Base-by-base conservation (phyloP, 2,888 invertebrate species). In the Azorinus chamasolen region DNA sequence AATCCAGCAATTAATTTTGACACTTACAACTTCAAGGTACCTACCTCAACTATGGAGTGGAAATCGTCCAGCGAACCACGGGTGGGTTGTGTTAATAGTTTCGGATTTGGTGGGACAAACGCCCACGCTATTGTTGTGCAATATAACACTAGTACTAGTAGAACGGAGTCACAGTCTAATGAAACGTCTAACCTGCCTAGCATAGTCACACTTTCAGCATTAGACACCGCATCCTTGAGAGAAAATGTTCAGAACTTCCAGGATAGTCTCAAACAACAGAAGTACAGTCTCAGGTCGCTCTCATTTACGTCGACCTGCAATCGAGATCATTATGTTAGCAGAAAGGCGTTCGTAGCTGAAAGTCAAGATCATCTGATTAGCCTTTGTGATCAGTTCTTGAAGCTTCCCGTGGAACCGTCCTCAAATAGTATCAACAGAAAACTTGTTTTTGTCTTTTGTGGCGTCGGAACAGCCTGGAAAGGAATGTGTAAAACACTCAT, bases 71-170 rank as follows among this genome's bases (percentile, higher is more conserved):
- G 84, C 81, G 48, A 39, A 46, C 41, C 37, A 53, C 76, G 86
- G 48, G 27, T 84, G 8, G 83, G 79, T 12, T 86, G 86, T 51
- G 70, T 89, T 1, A 89, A 87, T 59, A 86, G 84, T 14, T 90
- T 89, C 72, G 87, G 89, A 0, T 89, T 89, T 66, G 90, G 90
- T 2, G 90, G 90, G 24, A 85, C 88, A 8, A 90, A 90, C 51
- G 64, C 78, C 41, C 90, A 90, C 73, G 85, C 85, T 16, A 71
- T 89, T 22, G 55, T 90, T 18, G 51, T 58, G 43, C 65, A 83
- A 22, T 12, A 37, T 5, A 18, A 37, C 12, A 18, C n/a, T 10
- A 0, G 12, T 12, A 12, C n/a, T 22, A 10, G 10, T 32, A 10
- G 10, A 6, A 10, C 4, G 32, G 10, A 6, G 5, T 6, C 5